Base-by-base conservation (phyloP, 2,888 invertebrate species). In the Meteorus cinctellus region DNA sequence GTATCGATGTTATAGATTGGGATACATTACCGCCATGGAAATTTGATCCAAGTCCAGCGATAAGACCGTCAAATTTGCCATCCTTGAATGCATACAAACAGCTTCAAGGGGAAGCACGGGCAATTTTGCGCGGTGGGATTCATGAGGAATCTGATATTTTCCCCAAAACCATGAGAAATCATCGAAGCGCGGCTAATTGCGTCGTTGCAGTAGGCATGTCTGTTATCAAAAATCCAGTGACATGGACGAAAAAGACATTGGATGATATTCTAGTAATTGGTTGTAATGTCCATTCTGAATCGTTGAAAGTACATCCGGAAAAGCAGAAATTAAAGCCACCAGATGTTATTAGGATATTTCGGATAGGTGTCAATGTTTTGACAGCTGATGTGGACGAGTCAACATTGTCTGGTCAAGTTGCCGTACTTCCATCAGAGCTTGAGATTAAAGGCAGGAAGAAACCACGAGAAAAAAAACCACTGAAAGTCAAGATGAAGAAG, bases 191-290 rank as follows among this genome's bases (percentile, higher is more conserved):
- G 0, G 82, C 89, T 0, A 87, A 87, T 75, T 89, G 89, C 71
- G 78, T 88, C 0, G 82, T 87, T 0, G 84, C 86, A 0, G 78
- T 89, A 0, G 87, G 82, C 0, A 88, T 89, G 86, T 82, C 87
- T 0, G 79, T 88, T 0, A 81, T 89, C 3, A 89, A 88, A 77
- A 85, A 80, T 45, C 86, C 89, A 0, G 75, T 82, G 2, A 88
- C 87, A 0, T 89, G 89, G 89, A 88, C 88, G 2, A 86, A 81
- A 71, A 86, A 82, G 24, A 87, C 85, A 0, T 78, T 89, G 73
- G 88, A 89, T 69, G 88, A 89, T 78, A 86, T 89, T 14, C 78
- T 88, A 1, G 83, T 84, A 0, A 82, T 86, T 2, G 88, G 86
- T 0, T 77, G 74, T 16, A 80, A 77, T 16, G 81, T 89, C 2